Conservation (phyloP, 2,797 vertebrate genomes). For the Simalia tracyae region DNA sequence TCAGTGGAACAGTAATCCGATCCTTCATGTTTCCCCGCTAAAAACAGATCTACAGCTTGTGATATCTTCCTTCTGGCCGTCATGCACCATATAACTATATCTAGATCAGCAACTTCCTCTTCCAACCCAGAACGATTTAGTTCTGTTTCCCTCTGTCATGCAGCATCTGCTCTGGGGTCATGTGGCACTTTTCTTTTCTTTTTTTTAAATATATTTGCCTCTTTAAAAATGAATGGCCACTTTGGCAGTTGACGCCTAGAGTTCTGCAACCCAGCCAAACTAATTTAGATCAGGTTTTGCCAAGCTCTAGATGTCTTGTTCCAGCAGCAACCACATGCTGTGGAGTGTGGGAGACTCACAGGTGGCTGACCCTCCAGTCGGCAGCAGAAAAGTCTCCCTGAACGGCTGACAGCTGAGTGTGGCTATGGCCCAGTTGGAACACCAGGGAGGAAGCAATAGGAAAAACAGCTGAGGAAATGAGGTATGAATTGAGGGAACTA, state of each 20-base stretch:
- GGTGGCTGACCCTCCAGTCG: constrained; percentile 68
- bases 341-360: constrained; percentile 76
- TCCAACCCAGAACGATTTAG: background rate
- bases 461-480: constrained; percentile 39
- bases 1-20: constrained; percentile 29
- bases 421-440: constrained; percentile 54
- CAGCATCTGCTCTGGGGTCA: fast-evolving
- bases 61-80: fast-evolving
- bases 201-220: background rate
- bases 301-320: constrained; percentile 15
- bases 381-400: constrained; percentile 45
- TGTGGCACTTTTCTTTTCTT: background rate
- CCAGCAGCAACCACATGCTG: constrained; percentile 60
- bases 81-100: background rate
- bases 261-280: background rate
- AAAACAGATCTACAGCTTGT: fast-evolving
- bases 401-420: constrained; percentile 73
- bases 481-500: constrained; percentile 42
- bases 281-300: constrained; percentile 27
- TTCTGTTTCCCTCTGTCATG: fast-evolving
- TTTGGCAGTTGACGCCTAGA: fast-evolving
- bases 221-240: fast-evolving
- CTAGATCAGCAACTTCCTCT: background rate
- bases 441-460: constrained; percentile 30
- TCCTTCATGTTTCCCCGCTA: fast-evolving